These are phyloP conservation scores for Corythoichthys haematopterus DNA, from an alignment of 2,113 vertebrate species.

Conservation along the genomic window DNA sequence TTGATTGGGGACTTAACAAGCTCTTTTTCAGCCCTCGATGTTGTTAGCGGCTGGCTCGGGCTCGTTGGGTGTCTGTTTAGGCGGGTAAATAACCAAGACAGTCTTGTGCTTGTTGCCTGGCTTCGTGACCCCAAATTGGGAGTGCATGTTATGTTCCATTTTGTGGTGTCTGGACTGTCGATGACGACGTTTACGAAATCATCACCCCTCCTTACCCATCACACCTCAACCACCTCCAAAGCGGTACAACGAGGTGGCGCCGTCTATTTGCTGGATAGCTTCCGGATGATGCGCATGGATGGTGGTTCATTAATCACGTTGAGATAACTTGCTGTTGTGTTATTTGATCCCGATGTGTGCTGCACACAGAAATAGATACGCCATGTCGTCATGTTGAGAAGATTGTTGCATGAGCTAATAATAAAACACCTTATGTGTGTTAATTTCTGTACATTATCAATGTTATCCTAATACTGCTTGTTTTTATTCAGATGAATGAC, in stretches of 20 bases:
- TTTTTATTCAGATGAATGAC: not conserved
- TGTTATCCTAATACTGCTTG: not conserved
- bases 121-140: not conserved
- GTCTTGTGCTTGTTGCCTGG: too few species aligned
- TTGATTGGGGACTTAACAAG: not conserved
- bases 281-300: conserved; percentile 5
- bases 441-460: not conserved
- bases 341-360: not conserved
- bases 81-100: conserved; percentile 43
- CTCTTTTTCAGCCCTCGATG: not conserved
- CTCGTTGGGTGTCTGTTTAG: conserved; percentile 41
- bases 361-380: not conserved
- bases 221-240: not conserved
- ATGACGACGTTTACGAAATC: conserved; percentile 9
- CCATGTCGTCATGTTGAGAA: not conserved
- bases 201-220: too few species aligned
- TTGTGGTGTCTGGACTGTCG: conserved; percentile 30
- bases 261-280: conserved; percentile 51
- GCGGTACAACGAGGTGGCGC: conserved; percentile 31
- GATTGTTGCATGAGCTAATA: not conserved
- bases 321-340: not conserved
- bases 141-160: conserved; percentile 5
- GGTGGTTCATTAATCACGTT: not conserved
- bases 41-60: conserved; percentile 16
- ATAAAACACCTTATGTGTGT: not conserved